Base-by-base conservation (phyloP, 2,888 invertebrate genomes). In the Drosophila robusta region DNA sequence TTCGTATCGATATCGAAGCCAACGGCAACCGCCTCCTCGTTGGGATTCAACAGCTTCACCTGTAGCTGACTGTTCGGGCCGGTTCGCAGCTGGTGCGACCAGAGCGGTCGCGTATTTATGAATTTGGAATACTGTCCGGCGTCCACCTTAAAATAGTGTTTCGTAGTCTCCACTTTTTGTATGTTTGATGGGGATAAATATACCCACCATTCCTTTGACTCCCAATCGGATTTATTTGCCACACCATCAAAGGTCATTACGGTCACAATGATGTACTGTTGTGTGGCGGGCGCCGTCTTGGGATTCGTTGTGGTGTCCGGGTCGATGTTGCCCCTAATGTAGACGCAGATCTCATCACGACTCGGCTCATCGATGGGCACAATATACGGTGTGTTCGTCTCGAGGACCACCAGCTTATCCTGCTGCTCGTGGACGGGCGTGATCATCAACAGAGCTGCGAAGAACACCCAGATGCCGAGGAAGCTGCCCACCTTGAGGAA, bases 1-100 rank as follows among this genome's bases (percentile, higher is more conserved):
- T 94, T 93, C 24, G 94, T 0, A 14, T 76, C 34, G 2, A 56
- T 16, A 75, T 80, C 94, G 93, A 83, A 94, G 95, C 64, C 92
- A 89, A 72, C 12, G n/a, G 66, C 64, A 3, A 16, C 50, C 16
- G 66, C 4, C 9, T 51, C 14, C 7, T 14, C 0, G 1, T 9
- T 16, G 6, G 2, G 2, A 41, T 74, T 77, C 3, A 22, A 0
- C 0, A 70, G 18, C 12, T 11, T 8, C 12, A 60, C 1, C 9
- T 29, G 36, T 3, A 51, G 9, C 11, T 29, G 8, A 32, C 9
- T 26, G 5, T 56, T 11, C 0, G 34, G 14, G 5, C n/a, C n/a
- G 9, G 95, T 22, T 0, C 14, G 50, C 14, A 22, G n/a, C 11
- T 41, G 26, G 1, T 4, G 24, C 2, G 12, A 29, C 9, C n/a